These are phyloP conservation scores for Tetragonula clypearis DNA, from an alignment of 1,140 invertebrate species.

Conservation along the genomic window DNA sequence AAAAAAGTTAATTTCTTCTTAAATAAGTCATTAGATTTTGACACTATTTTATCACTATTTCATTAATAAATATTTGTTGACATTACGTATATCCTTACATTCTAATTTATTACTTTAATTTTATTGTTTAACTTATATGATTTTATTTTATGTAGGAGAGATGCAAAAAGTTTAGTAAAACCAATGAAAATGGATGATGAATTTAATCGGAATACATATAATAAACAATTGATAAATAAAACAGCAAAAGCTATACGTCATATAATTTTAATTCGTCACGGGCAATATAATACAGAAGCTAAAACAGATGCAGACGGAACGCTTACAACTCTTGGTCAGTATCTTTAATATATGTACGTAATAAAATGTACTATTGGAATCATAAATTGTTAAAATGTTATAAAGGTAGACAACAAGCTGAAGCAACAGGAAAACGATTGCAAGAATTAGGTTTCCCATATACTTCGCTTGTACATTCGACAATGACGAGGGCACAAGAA, in stretches of 20 bases:
- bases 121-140: background rate
- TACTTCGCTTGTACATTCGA: constrained; percentile 92
- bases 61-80: constrained; percentile 1
- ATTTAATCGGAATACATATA: constrained; percentile 85
- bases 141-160: constrained; percentile 85
- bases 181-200: constrained; percentile 82
- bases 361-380: constrained; percentile 76
- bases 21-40: background rate
- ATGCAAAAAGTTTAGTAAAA: constrained; percentile 87
- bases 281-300: constrained; percentile 93
- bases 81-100: background rate
- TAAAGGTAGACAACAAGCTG: constrained; percentile 91
- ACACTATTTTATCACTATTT: background rate
- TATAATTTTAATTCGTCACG: constrained; percentile 96
- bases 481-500: constrained; percentile 96
- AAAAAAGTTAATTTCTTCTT: no score
- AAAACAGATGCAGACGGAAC: constrained; percentile 88
- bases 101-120: background rate
- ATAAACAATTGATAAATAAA: constrained; percentile 84
- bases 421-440: constrained; percentile 89
- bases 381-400: constrained; percentile 83
- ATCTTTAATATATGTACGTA: constrained; percentile 37
- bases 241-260: constrained; percentile 90
- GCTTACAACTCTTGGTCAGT: constrained; percentile 90
- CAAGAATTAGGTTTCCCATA: constrained; percentile 90